phyloP scores from a whole-genome alignment of 1,140 invertebrate genomes.

The Eupristina koningsbergeri region DNA sequence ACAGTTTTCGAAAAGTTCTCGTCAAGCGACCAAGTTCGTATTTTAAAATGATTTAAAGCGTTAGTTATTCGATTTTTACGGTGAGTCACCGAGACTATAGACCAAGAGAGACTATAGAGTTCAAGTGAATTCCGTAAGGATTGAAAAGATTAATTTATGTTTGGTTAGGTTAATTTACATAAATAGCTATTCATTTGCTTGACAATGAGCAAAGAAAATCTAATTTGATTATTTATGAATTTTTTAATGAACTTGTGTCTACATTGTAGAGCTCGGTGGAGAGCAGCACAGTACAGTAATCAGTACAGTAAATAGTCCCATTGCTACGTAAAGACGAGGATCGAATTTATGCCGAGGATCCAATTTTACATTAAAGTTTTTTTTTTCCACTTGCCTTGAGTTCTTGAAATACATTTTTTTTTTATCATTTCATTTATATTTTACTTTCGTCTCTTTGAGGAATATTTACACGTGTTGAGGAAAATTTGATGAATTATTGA shows the following conservation, averaged over 20 bases:
- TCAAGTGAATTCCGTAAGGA: neutral
- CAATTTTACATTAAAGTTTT: slow-evolving; percentile 6
- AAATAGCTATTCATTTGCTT: slow-evolving; percentile 1
- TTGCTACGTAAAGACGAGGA: neutral
- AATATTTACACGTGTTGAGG: slow-evolving; percentile 42
- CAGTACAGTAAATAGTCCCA: no score
- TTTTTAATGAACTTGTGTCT: slow-evolving; percentile 1
- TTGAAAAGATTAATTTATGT: slow-evolving; percentile 3
- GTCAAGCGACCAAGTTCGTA: no score
- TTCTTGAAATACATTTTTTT: neutral
- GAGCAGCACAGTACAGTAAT: no score
- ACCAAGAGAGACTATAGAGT: neutral
- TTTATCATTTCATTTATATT: neutral
- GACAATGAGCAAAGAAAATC: slow-evolving; percentile 23
- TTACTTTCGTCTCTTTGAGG: neutral
- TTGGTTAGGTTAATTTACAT: slow-evolving; percentile 5
- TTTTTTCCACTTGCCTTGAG: neutral
- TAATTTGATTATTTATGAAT: slow-evolving; percentile 44
- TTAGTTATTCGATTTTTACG: neutral
- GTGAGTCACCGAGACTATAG: neutral
- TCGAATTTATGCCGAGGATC: slow-evolving; percentile 25
- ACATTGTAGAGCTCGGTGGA: neutral
- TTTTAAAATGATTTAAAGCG: neutral
- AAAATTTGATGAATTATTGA: slow-evolving; percentile 50
- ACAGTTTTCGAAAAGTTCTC: no score